Base-by-base conservation (phyloP, 2,797 vertebrate species). In the Argentina silus region DNA sequence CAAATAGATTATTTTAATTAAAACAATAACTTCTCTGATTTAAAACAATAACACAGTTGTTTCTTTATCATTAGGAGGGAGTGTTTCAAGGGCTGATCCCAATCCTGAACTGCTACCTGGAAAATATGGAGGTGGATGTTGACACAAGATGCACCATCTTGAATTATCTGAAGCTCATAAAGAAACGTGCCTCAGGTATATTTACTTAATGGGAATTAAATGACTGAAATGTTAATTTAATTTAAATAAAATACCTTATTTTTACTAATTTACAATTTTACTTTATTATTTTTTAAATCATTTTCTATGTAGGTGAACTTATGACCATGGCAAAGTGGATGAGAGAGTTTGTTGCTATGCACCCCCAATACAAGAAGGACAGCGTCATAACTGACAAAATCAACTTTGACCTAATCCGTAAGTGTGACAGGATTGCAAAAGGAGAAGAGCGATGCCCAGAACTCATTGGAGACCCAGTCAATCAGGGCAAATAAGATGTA, bases 111-210 rank as follows among this genome's bases (percentile, higher is more conserved):
- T 96, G 94, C 78, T 99, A 99, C 80, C 93, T 99, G 84, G 98
- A 98, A 90, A 99, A 96, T 85, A 99, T 99, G 98, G 98, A 99
- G 75, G 97, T 99, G 55, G 98, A 99, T 56, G 98, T 99, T 53
- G 98, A 99, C 90, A 99, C 98, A 17, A 94, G 98, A 14, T 99
- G 98, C 90, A 97, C 97, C 77, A 99, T 99, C 84, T 88, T 99
- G 67, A 99, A 99, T 88, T 99, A 99, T 84, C 90, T 99, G 79
- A 99, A 98, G 82, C 94, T 99, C 75, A 99, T 99, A 82, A 99
- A 98, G 92, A 99, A 98, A 80, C 95, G 98, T 78, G 98, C 98
- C 14, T 99, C 98, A 81, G 98, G 27, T 36, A 36, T 36, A 36
- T 36, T 56, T 14, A 56, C 11, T 56, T 56, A 19, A 2, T 56